Conservation (phyloP, 2,888 invertebrate genomes). For the Amiota mariae region DNA sequence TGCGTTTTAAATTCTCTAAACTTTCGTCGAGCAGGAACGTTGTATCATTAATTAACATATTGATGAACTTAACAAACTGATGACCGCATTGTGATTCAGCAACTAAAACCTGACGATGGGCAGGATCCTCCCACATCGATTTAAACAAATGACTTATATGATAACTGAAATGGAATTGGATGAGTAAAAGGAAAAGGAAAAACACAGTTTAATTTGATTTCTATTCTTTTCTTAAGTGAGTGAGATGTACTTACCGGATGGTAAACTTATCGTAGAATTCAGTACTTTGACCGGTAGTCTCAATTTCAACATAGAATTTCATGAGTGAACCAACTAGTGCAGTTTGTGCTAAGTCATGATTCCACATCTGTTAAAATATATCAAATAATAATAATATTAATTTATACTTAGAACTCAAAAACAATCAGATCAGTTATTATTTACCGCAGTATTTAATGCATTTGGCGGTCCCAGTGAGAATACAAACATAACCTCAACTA, state of each 20-base stretch:
- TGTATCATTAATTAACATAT: constrained; percentile 98
- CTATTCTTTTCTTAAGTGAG: too few relatives aligned
- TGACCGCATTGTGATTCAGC: constrained; percentile 92
- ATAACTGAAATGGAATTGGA: constrained; percentile 75
- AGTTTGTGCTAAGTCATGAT: constrained; percentile 88
- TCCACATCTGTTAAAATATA: constrained; percentile 81
- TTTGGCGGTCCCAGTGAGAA: constrained; percentile 81
- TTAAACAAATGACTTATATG: constrained; percentile 98
- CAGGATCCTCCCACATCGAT: constrained; percentile 93
- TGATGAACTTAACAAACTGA: constrained; percentile 96
- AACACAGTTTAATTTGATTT: too few relatives aligned
- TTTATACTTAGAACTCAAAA: too few relatives aligned
- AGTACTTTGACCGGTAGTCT: constrained; percentile 96
- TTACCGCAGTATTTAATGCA: constrained; percentile 70
- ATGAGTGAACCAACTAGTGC: constrained; percentile 91
- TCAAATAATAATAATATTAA: too few relatives aligned
- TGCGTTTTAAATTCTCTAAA: constrained; percentile 89
- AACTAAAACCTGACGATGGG: constrained; percentile 89
- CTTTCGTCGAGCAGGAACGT: constrained; percentile 98
- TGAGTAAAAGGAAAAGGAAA: too few relatives aligned
- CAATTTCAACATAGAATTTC: constrained; percentile 99
- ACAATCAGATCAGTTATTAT: constrained; percentile 44
- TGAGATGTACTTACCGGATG: constrained; percentile 78
- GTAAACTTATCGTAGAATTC: constrained; percentile 99
- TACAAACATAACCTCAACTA: constrained; percentile 91